Evolutionary conservation across 37 sponge, comb jelly and placozoan species (phyloP), one percentile per base, ranked within the genome.

Genomic region (Oscarella lobularis): DNA sequence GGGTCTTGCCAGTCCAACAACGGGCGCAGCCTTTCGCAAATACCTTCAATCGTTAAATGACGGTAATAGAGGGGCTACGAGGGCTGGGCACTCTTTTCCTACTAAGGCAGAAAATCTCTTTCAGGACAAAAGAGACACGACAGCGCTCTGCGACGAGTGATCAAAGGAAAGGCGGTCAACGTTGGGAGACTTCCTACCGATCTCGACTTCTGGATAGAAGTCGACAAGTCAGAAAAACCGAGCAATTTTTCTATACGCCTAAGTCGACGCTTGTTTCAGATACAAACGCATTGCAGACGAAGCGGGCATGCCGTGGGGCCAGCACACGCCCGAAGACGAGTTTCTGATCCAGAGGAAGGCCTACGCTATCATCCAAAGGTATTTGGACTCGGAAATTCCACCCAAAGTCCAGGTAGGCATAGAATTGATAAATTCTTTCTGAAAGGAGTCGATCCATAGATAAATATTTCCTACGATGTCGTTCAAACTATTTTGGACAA

Each of bases 201-300:
- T 74, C 81, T 96, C 27, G 80, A 81, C 33, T 91, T 96, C 84
- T 96, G 93, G 87, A 78, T 78, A 35, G 96, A 96, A 75, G 87
- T 92, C 39, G 87, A 89, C 73, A 80, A 82, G 81, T 86, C 74
- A 33, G 41, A 36, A 3, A 80, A 65, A 29, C 35, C 1, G 67
- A 14, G 39, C 39, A 41, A 36, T 4, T 37, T 77, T n/a, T 77
- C n/a, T 32, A 39, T 20, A 9, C 37, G 60, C 20, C 20, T 27
- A 48, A 48, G 14, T 48, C 20, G 60, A 48, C 9, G 14, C 9
- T 48, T 48, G 3, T 2, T 27, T 37, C 32, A 86, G 87, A 36
- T 89, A 77, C 40, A 83, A 86, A 67, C 76, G 84, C 34, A 72
- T 86, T 39, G 84, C 82, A 27, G 90, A 84, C 76, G 68, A 40